phyloP scores from a whole-genome alignment of 2,888 invertebrate species.

The Octonoba sinensis region DNA sequence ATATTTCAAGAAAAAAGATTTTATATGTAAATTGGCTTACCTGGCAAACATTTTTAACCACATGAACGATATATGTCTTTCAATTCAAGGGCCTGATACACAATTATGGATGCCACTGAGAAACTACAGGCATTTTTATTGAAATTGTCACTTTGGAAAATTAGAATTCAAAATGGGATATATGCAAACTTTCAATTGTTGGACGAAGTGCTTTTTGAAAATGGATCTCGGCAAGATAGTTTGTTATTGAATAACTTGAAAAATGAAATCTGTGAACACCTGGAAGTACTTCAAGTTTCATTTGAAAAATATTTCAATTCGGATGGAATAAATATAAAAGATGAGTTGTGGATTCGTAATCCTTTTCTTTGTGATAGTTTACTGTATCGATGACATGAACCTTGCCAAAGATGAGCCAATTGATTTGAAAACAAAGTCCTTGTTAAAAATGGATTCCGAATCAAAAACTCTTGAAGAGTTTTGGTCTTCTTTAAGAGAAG shows the following conservation, averaged over 20 bases:
- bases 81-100: conserved; percentile 16
- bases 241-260: too few relatives aligned
- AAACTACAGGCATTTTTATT: conserved; percentile 19
- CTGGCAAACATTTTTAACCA: conserved; percentile 17
- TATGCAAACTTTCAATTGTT: too few relatives aligned
- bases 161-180: conserved; percentile 7
- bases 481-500: conserved; percentile 43
- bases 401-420: too few relatives aligned
- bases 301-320: conserved; percentile 29
- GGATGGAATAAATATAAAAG: conserved; percentile 47
- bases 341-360: conserved; percentile 48
- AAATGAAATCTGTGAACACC: too few relatives aligned
- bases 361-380: conserved; percentile 44
- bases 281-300: too few relatives aligned
- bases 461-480: too few relatives aligned
- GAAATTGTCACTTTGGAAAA: conserved; percentile 9
- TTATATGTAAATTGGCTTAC: conserved; percentile 16
- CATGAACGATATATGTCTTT: conserved; percentile 18
- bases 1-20: conserved; percentile 22
- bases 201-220: too few relatives aligned
- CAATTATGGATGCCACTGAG: conserved; percentile 18
- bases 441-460: too few relatives aligned
- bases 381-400: too few relatives aligned
- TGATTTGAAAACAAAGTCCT: too few relatives aligned
- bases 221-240: too few relatives aligned